A percentile compares a stretch with the other conserved stretches of the same genome.
Evolutionary conservation across 1,140 invertebrate genomes (phyloP).

Genomic region (Drosophila funebris): DNA sequence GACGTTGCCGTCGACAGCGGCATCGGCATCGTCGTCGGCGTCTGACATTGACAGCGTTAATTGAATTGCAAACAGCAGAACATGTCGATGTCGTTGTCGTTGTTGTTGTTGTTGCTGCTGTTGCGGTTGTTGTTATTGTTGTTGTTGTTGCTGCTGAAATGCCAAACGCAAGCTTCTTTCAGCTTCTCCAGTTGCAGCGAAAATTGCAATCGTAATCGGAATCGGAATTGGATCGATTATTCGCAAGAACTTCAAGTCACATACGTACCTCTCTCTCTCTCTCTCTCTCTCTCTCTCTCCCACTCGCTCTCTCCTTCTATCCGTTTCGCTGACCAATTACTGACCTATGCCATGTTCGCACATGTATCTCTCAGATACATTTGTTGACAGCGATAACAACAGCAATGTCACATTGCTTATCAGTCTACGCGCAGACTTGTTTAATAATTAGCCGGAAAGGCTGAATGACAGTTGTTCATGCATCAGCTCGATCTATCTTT

Average conservation of each 20-base stretch:
- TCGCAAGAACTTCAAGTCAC: neutral
- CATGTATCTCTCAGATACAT: slow-evolving; percentile 21
- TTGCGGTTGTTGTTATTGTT: too few relatives aligned
- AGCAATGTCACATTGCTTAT: neutral
- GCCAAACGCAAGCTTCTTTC: slow-evolving; percentile 51
- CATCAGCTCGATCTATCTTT: neutral
- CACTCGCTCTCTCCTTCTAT: slow-evolving; percentile 18
- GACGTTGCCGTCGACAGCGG: neutral
- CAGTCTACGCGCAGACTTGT: neutral
- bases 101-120: neutral
- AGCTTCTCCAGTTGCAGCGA: slow-evolving; percentile 6
- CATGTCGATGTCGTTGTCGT: neutral
- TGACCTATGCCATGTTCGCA: slow-evolving; percentile 28
- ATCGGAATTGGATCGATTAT: slow-evolving; percentile 36
- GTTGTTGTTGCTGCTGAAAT: slow-evolving; percentile 9
- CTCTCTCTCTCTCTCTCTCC: neutral
- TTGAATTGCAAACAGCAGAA: slow-evolving; percentile 74
- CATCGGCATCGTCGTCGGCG: neutral
- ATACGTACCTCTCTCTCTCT: neutral
- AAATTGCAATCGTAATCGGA: slow-evolving; percentile 20
- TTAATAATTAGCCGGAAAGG: slow-evolving; percentile 17
- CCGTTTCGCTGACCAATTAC: slow-evolving; percentile 19
- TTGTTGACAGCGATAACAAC: slow-evolving; percentile 14
- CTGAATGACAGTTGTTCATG: neutral
- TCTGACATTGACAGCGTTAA: slow-evolving; percentile 70